phyloP scores from a whole-genome alignment of 92 coral and sea anemone species.

The Scolanthus callimorphus region DNA sequence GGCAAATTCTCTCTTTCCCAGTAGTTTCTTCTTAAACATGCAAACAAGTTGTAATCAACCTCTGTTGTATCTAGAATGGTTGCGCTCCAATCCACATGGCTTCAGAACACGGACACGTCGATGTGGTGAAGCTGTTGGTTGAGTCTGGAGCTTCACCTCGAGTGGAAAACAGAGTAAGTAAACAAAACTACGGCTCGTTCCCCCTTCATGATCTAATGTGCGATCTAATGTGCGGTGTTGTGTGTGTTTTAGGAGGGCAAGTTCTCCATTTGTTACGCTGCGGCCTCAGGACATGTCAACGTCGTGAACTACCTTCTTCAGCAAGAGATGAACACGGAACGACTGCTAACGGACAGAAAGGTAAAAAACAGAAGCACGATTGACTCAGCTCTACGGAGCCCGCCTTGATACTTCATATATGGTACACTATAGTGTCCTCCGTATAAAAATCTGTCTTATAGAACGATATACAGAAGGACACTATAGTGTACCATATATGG shows the following conservation, averaged over 20 bases:
- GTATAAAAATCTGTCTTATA: no score
- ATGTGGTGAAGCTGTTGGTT: conserved; percentile 77
- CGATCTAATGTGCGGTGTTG: background rate
- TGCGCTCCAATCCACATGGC: conserved; percentile 96
- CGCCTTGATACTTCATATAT: no score
- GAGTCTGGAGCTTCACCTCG: conserved; percentile 95
- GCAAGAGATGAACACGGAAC: conserved; percentile 83
- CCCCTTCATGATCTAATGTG: no score
- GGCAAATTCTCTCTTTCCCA: no score
- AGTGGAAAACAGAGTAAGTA: conserved; percentile 76
- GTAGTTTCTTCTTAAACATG: no score
- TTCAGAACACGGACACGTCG: conserved; percentile 88
- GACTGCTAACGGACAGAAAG: conserved; percentile 82
- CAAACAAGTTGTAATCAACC: no score
- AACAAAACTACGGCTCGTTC: no score
- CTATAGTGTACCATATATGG: no score
- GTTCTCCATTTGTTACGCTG: conserved; percentile 88
- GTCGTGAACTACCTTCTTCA: conserved; percentile 82
- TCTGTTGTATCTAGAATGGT: conserved; percentile 82
- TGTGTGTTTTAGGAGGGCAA: conserved; percentile 71
- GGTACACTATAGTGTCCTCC: no score
- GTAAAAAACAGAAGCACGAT: no score
- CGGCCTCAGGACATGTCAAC: conserved; percentile 79
- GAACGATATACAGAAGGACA: no score
- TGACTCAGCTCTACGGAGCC: no score